Evolutionary conservation across 1,140 invertebrate species (phyloP), one percentile per base, ranked within the genome.

Genomic region (Papilio helenus): DNA sequence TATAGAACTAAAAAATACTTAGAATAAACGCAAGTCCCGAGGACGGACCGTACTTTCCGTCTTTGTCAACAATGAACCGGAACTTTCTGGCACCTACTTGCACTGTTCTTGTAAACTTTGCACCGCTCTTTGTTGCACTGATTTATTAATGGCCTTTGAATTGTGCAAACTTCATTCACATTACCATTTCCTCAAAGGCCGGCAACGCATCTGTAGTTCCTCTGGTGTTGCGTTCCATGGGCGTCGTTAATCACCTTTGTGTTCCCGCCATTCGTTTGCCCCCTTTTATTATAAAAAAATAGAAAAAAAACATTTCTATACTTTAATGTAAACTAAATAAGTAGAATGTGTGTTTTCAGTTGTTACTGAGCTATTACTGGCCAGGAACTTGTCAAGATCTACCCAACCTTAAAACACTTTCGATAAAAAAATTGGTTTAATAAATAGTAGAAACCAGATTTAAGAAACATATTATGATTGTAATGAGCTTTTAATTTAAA

Each of bases 61-160:
- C 76, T 20, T 55, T 65, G 76, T 77, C 51, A 77, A 77, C 76
- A 77, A 77, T 65, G 76, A 65, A 76, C 16, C 3, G 29, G 76
- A 76, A 76, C 49, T 76, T 58, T 29, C 46, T 39, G n/a, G 55
- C 55, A 20, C 55, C 39, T 74, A 61, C 51, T 65, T 76, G 29
- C 51, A 77, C 29, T 10, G 14, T 14, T 61, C 74, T 26, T 77
- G 51, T 39, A 76, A 76, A 77, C 51, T 77, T 77, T 34, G 76
- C 16, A 42, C 55, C n/a, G 55, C 16, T 55, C 44, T 76, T 76
- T 39, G 49, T 76, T 58, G 55, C 55, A 5, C 20, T 65, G 76
- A 77, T 77, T 77, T 77, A 77, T 77, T 74, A 77, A 65, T 65
- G 58, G n/a, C 34, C 10, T 39, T 65, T n/a, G 20, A 39, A 42